Base-by-base conservation (phyloP, 2,113 vertebrate genomes). In the Odontesthes bonariensis region DNA sequence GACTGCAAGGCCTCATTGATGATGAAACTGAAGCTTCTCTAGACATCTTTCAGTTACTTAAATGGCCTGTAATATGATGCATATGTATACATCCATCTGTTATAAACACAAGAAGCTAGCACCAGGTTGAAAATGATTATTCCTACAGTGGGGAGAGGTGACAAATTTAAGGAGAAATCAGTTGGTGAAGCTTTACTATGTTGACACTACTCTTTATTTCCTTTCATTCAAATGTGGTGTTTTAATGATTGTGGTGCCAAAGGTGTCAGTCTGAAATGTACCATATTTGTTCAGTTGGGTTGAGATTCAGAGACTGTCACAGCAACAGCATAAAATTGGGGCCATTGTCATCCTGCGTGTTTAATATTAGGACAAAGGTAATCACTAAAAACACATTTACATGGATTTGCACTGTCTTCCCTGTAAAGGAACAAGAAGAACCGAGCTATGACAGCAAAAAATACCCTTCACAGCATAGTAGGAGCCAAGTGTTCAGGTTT, bases 1-100 rank as follows among this genome's bases (percentile, higher is more conserved):
- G 10, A 38, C 35, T 38, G 35, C 62, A 54, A 71, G 66, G 60
- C 51, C 20, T 77, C 44, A 7, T 13, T 63, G 66, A 59, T 40
- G 61, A 44, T 75, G 54, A 61, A 22, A 54, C 47, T 54, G 14
- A 51, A 53, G 42, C 16, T 61, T 61, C 42, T 42, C 6, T 1
- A 8, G 35, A 38, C 7, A 38, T 60, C 31, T 72, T 52, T 55
- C 17, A 75, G 33, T 69, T 59, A 47, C 53, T 52, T 46, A 57
- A 67, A 42, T 46, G 27, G 58, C 51, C 23, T 51, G 63, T 47
- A 44, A 60, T 35, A 20, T 53, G 3, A 64, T 10, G 20, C 17
- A 27, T 27, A 27, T 27, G 27, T 27, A 27, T 27, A 27, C 27
- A 27, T 3, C 27, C 27, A 27, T 27, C 27, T 27, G 27, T 27